Base-by-base conservation (phyloP, 2,888 invertebrate species). In the Herminia tarsipennalis region DNA sequence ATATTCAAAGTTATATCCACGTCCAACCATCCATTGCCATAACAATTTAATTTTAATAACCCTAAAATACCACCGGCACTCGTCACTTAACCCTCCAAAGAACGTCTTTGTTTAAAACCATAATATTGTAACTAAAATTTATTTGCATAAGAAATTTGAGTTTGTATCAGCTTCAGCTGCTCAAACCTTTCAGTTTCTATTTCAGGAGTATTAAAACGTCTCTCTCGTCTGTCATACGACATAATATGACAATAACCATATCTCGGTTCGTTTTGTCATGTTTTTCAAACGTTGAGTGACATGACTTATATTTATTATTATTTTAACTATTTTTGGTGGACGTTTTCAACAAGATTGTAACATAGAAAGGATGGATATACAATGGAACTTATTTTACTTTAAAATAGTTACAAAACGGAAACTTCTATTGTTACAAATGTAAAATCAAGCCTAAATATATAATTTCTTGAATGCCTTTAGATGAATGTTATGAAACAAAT, bases 181-280 rank as follows among this genome's bases (percentile, higher is more conserved):
- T 62, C 54, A 49, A 66, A 70, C 60, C 71, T 67, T 70, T 71
- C 70, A 70, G 16, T 5, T 9, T 57, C 68, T 76, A 76, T 76
- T 76, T 73, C 50, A 30, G 64, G 66, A 48, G 48, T 62, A 74
- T 78, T 76, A 76, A 77, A 78, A 68, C 68, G 55, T 66, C 55
- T 72, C 78, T 80, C 56, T 61, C 63, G 44, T 62, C 76, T 79
- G 84, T 83, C 86, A 83, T 76, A 64, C 66, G 77, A 76, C 73
- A 72, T 72, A 74, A 78, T 73, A 77, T 81, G 81, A 85, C 84
- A 81, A 83, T 84, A 81, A 83, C 78, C 81, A 80, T 77, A 74
- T 79, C 76, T 78, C 66, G 73, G 70, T 76, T 65, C 49, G 62
- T 69, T 69, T 73, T 69, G 66, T 71, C 66, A 62, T 70, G 48